Base-by-base conservation (phyloP, 1,140 invertebrate species). In the Penaeus vannamei region DNA sequence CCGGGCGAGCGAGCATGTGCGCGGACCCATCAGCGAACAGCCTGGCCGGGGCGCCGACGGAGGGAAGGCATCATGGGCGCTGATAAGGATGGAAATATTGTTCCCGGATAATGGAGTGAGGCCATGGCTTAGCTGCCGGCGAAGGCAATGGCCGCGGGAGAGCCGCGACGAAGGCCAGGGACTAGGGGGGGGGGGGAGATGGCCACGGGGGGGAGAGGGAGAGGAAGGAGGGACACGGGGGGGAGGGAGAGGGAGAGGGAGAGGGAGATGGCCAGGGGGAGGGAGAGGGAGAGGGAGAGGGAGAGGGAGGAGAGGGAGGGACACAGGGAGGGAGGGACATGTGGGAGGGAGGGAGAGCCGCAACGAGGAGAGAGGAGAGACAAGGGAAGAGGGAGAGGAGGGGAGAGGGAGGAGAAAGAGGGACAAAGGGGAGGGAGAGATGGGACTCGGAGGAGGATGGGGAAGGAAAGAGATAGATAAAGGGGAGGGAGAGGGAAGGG, bases 71-170 rank as follows among this genome's bases (percentile, higher is more conserved):
- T 53, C 14, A 53, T 17, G 8, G 17, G 53, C 53, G 2, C 53
- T 46, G 77, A 80, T 80, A 80, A 80, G 77, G 26, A 53, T 46
- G 36, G 77, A 80, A 80, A 80, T 80, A 80, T 80, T 80, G 77
- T 80, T 80, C 77, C n/a, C 23, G 26, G 23, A 80, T 80, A 80
- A 80, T 80, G 77, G 77, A 80, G 77, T 46, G 29, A 46, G 36
- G 5, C 77, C 23, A 5, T 4, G 36, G 36, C 77, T 80, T 12
- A 80, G 77, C 36, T 20, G 77, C 77, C 77, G 53, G 53, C 12
- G 53, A 17, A 23, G 17, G 53, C 10, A 17, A 53, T 53, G 53
- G 53, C 12, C 12, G 19, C 0, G 5, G 32, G 42, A 1, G 36
- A 42, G 36, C 36, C 36, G 36, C 36, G 36, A 42, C 3, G 36